Base-by-base conservation (phyloP, 1,140 invertebrate genomes). In the Paramacrobiotus metropolitanus region DNA sequence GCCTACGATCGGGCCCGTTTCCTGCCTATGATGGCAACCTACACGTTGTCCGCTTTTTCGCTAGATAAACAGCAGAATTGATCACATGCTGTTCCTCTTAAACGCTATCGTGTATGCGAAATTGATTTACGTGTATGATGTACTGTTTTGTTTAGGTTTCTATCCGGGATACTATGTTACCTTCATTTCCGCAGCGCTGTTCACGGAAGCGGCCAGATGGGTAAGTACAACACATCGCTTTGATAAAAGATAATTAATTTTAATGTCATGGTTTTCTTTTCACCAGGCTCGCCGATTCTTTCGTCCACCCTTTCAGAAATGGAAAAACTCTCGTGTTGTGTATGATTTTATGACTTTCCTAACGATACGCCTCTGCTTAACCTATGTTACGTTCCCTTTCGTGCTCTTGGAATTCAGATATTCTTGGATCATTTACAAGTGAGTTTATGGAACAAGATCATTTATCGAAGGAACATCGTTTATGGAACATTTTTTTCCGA, bases 131-230 rank as follows among this genome's bases (percentile, higher is more conserved):
- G 9, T 15, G 48, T 55, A 24, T 9, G 4, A 24, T 48, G 15
- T 21, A 9, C 4, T 9, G 4, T 28, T 60, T 40, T 40, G 18
- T 15, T 9, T 24, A 55, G 48, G 87, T 61, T 94, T 93, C 72
- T 90, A 93, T 75, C 89, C 90, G 2, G 91, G 93, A 18, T 98
- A 98, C 76, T 98, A 96, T 72, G 70, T 96, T 34, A 92, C 89
- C 1, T 98, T 98, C 73, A 78, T 86, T 29, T 83, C 80, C 29
- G 89, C 84, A 18, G 87, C 87, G 0, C 67, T 96, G 1, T 85
- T 91, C 68, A 93, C 90, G 1, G 75, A 84, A 60, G 83, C 84
- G 21, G 82, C 86, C 29, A 80, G 91, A 77, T 75, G 76, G 63
- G 85, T 87, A 76, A 77, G 75, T 65, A 30, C n/a, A n/a, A n/a